phyloP scores from a whole-genome alignment of 2,113 vertebrate species.

The Percina caprodes region DNA sequence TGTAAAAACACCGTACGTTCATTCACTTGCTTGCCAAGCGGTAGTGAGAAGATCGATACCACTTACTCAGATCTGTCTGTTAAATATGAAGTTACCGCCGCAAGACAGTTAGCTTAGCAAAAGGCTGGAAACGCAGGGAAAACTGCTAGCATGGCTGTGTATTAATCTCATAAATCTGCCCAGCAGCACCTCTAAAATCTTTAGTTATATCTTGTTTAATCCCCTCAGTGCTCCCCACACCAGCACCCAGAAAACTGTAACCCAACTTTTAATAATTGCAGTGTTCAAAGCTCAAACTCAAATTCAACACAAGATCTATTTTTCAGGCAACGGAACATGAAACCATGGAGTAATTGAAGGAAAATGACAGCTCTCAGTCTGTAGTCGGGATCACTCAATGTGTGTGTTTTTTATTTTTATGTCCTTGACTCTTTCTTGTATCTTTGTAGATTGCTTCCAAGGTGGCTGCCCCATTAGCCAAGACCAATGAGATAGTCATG shows the following conservation, averaged over 20 bases:
- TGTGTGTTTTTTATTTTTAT: background rate
- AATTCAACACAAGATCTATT: background rate
- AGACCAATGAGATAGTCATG: conserved; percentile 93
- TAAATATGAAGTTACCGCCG: background rate
- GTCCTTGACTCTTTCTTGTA: background rate
- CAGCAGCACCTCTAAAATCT: background rate
- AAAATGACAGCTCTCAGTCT: background rate
- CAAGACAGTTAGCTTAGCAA: background rate
- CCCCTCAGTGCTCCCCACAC: too few relatives aligned
- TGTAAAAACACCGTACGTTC: background rate
- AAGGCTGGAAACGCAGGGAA: background rate
- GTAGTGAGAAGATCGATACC: background rate
- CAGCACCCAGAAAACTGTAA: background rate
- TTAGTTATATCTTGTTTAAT: background rate
- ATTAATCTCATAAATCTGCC: background rate
- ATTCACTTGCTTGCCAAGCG: background rate
- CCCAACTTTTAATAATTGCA: background rate
- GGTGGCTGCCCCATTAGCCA: conserved; percentile 90
- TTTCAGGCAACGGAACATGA: background rate
- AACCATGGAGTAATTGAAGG: background rate
- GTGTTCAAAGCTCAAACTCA: background rate
- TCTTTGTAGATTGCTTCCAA: conserved; percentile 89
- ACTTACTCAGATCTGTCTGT: background rate
- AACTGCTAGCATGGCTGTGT: background rate
- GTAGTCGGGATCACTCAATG: background rate